Percentiles rank a stretch among this genome's conserved stretches.
These are phyloP conservation scores for Pyrrhia umbra DNA, from an alignment of 2,888 invertebrate genomes.

Conservation along the genomic window DNA sequence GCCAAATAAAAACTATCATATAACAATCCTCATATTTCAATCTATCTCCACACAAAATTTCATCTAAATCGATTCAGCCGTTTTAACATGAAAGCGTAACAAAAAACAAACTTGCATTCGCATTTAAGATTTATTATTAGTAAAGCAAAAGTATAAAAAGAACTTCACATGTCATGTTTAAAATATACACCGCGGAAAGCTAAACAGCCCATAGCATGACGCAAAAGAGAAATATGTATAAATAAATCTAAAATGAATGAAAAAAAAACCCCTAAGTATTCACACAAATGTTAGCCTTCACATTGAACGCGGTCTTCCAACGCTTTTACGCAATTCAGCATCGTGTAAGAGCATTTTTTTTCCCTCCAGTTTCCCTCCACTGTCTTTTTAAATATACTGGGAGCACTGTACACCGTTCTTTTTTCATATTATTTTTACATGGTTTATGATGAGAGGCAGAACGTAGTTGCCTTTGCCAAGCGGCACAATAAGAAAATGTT, in stretches of 20 bases:
- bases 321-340: slow-evolving; percentile 55
- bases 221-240: background rate
- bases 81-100: too few species aligned
- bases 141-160: too few species aligned
- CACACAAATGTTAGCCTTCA: slow-evolving; percentile 34
- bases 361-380: slow-evolving; percentile 36
- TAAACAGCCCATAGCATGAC: background rate
- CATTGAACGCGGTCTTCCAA: slow-evolving; percentile 31
- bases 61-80: too few species aligned
- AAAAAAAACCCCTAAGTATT: slow-evolving; percentile 30
- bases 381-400: slow-evolving; percentile 43
- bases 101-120: too few species aligned
- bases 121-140: too few species aligned
- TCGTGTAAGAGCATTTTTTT: slow-evolving; percentile 42
- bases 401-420: slow-evolving; percentile 54
- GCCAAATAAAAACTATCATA: too few species aligned
- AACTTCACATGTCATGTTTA: background rate
- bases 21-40: too few species aligned
- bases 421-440: slow-evolving; percentile 76
- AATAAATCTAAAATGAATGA: slow-evolving; percentile 24
- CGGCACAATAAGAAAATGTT: slow-evolving; percentile 62
- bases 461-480: slow-evolving; percentile 65
- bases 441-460: slow-evolving; percentile 70
- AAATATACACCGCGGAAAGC: background rate
- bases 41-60: too few species aligned